phyloP scores from a whole-genome alignment of 2,113 vertebrate genomes.

The Petroica traversi region DNA sequence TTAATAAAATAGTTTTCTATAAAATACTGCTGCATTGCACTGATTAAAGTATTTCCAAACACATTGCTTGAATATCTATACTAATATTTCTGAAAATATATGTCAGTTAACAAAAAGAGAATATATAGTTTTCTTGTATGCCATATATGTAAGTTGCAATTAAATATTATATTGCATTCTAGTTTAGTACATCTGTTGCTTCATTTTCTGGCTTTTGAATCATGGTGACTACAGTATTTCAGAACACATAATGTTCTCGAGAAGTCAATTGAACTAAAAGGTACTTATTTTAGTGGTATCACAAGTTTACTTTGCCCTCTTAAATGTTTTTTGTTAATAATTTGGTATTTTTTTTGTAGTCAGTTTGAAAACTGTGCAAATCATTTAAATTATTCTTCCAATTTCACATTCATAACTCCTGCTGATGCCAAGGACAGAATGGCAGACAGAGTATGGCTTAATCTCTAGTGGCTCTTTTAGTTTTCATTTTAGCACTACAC shows the following conservation, averaged over 20 bases:
- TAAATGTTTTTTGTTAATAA: neutral
- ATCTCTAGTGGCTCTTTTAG: neutral
- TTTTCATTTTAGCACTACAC: neutral
- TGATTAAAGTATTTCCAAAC: neutral
- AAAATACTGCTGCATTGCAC: neutral
- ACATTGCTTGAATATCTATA: neutral
- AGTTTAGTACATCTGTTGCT: neutral
- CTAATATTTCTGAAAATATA: neutral
- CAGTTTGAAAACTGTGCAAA: neutral
- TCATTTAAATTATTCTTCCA: neutral
- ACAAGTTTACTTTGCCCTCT: neutral
- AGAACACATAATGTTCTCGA: neutral
- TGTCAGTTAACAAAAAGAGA: neutral
- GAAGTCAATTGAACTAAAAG: neutral
- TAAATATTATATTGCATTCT: neutral
- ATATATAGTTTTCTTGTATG: neutral
- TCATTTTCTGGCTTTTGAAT: neutral
- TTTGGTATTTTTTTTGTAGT: neutral
- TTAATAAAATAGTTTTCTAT: neutral
- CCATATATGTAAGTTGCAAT: neutral
- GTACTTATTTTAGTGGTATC: neutral
- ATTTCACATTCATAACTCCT: neutral
- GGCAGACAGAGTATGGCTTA: neutral
- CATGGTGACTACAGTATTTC: neutral
- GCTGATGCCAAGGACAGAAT: neutral